These are phyloP conservation scores for Tinamus guttatus DNA, from an alignment of 2,113 vertebrate genomes.

Conservation along the genomic window DNA sequence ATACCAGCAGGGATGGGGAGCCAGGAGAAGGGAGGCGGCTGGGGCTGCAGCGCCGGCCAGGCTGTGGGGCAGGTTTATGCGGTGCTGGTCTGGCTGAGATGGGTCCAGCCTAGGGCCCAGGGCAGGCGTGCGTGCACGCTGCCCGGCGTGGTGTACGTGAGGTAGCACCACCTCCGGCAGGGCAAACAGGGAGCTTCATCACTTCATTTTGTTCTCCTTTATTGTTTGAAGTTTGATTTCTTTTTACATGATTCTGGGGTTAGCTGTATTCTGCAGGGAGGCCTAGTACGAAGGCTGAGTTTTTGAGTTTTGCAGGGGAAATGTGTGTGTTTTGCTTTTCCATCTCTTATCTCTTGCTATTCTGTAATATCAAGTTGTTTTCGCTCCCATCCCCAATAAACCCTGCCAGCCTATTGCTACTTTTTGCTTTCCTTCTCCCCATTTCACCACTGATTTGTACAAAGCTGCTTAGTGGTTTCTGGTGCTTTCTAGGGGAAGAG, in stretches of 20 bases:
- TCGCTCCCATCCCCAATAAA: background rate
- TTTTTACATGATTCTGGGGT: background rate
- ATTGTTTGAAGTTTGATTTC: background rate
- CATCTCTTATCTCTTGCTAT: background rate
- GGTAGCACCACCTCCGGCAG: background rate
- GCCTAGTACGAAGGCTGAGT: background rate
- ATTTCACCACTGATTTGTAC: background rate
- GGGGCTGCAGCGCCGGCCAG: fast-evolving
- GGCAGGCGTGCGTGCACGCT: background rate
- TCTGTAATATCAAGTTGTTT: background rate
- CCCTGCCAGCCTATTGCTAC: background rate
- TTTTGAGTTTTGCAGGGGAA: too few relatives aligned
- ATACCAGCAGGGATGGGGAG: background rate
- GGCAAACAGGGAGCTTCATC: background rate
- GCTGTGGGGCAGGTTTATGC: background rate
- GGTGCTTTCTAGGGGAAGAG: background rate
- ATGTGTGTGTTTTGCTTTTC: background rate
- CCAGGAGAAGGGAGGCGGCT: background rate
- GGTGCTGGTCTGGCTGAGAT: background rate
- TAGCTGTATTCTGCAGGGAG: background rate
- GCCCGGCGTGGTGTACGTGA: background rate
- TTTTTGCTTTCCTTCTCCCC: background rate
- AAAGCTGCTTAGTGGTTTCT: background rate
- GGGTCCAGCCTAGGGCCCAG: background rate
- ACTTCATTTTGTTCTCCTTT: background rate